These are phyloP conservation scores for Venturia canescens DNA, from an alignment of 1,140 invertebrate species.

Conservation along the genomic window DNA sequence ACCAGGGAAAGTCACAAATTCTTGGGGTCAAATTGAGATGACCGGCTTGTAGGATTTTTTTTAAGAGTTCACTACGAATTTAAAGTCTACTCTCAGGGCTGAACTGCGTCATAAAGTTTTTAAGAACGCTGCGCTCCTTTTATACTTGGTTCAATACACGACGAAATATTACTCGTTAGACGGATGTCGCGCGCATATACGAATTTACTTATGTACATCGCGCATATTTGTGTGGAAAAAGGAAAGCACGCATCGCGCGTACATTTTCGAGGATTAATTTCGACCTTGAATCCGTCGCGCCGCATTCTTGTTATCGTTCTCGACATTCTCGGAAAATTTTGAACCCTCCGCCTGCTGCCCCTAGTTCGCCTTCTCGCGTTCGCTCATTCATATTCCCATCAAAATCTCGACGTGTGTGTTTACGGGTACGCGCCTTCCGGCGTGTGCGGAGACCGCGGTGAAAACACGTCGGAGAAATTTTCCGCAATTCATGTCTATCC, in stretches of 20 bases:
- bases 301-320: slow-evolving; percentile 9
- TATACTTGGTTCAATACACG: background rate
- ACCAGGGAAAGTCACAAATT: too few species aligned
- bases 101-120: too few species aligned
- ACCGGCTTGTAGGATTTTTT: too few species aligned
- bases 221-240: background rate
- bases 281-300: slow-evolving; percentile 5
- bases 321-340: slow-evolving; percentile 21
- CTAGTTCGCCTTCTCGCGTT: background rate
- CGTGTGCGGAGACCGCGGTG: background rate
- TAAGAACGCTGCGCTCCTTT: too few species aligned
- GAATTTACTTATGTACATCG: background rate
- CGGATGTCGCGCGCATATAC: background rate
- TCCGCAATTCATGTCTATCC: background rate
- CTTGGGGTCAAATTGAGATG: too few species aligned
- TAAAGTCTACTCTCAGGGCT: too few species aligned
- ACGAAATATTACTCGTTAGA: background rate
- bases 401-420: slow-evolving; percentile 5
- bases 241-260: background rate
- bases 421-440: background rate
- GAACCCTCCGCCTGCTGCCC: background rate
- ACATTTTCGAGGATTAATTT: slow-evolving; percentile 7
- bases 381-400: slow-evolving; percentile 19
- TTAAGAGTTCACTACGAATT: too few species aligned
- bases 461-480: background rate